Evolutionary conservation across 2,888 invertebrate genomes (phyloP), one percentile per base, ranked within the genome.

Genomic region (Siphonodentalium dalli): DNA sequence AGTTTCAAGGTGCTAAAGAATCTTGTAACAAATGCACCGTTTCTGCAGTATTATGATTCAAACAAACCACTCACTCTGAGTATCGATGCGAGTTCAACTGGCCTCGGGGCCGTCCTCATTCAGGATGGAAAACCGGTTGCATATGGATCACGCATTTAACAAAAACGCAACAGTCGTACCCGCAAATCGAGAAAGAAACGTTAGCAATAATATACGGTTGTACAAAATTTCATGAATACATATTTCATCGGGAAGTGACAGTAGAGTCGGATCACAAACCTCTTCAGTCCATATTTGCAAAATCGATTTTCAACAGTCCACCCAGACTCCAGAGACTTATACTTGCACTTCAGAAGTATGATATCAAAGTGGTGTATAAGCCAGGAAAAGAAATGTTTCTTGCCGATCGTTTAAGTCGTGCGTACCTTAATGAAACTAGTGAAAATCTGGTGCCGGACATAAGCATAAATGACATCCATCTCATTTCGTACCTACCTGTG

Each of bases 211-310:
- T 43, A 2, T 61, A 43, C 29, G 51, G 49, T 15, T 56, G 53
- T 31, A 38, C 15, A 44, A 46, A 46, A 33, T 53, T 43, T 45
- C 44, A 35, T 31, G 38, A 45, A 21, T 45, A 45, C 26, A 33
- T 46, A 0, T 41, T 11, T 46, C 46, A 53, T 11, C n/a, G 29
- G n/a, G 35, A 52, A 6, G 21, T 49, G 26, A 23, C 23, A 9
- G 34, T 52, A 2, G 49, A 56, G 55, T 26, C 44, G 0, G 59
- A 52, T 42, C 52, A 52, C 34, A 44, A 50, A 35, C 55, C 59
- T 7, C 28, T 58, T 13, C 46, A 48, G 33, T 28, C 55, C 9
- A 57, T 57, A 18, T 43, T 53, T 15, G 23, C 15, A 21, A 54
- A 56, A 47, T 49, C 46, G 21, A 27, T 49, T 18, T 42, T 35